Base-by-base conservation (phyloP, 2,888 invertebrate genomes). In the Sylvicola cinctus region DNA sequence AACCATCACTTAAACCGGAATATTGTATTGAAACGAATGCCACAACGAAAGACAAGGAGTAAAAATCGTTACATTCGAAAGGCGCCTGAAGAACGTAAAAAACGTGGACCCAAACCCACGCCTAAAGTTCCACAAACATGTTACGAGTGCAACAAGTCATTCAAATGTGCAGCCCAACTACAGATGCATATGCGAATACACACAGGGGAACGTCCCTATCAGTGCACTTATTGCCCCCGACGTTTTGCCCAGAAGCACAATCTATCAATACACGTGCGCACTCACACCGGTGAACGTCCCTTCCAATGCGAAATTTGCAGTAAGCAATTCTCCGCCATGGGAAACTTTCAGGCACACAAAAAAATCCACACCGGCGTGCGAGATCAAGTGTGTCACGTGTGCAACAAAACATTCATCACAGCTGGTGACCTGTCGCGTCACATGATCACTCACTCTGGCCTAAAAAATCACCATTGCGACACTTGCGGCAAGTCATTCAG, bases 241-340 rank as follows among this genome's bases (percentile, higher is more conserved):
- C 52, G 65, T 5, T 70, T 70, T 42, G 64, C 68, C 2, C 70
- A 70, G 43, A 70, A 70, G 46, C 68, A 70, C 43, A 70, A 70
- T 45, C 52, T 70, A 0, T 64, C 67, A 3, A 66, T 69, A 39
- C 70, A 70, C 42, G 51, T 66, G 14, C 54, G 70, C 3, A 58
- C 64, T 2, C 70, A 70, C 39, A 69, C 69, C 0, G 55, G 56
- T 12, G 34, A 34, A 29, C 27, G 65, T 37, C 70, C 70, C 1
- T 70, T 67, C 42, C 68, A 70, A 39, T 70, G 70, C 50, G 69
- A 70, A 48, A 60, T 69, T 6, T 70, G 70, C 49, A 68, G 69
- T 34, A 70, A 70, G 48, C 62, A 62, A 42, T 70, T 70, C 48
- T 63, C 67, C 1, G 68, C 69, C 1, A 55, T 68, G 46, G 68